Base-by-base conservation (phyloP, 1,140 invertebrate genomes). In the Penaeus japonicus region DNA sequence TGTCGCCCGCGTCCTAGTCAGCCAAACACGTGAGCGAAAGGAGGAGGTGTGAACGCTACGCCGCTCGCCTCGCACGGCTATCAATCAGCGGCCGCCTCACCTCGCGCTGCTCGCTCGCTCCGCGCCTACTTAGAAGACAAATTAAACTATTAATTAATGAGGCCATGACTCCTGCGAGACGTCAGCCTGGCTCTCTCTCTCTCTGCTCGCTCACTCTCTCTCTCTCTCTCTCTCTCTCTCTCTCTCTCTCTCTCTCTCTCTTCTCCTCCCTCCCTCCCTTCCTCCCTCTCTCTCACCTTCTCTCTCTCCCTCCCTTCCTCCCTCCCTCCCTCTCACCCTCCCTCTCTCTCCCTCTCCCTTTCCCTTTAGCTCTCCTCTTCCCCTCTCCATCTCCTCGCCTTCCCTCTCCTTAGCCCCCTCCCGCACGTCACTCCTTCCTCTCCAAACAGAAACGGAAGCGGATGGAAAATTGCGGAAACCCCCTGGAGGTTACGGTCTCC, bases 401-500 rank as follows among this genome's bases (percentile, higher is more conserved):
- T 39, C 35, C 27, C 59, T 65, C 24, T 39, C 22, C 32, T 30
- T 4, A 32, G 73, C 27, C 30, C 39, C 12, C 39, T 47, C 2
- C 39, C 39, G 39, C 39, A 47, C 39, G 39, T 47, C 39, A 47
- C 39, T 47, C 39, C 39, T 47, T 47, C 39, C 39, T 86, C 55
- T 79, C 84, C 73, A 79, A 79, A 79, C 84, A 86, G 84, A 86
- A 87, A 87, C 85, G 85, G 85, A 87, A 80, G 85, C 77, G 53
- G 53, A 80, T 81, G 85, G 77, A 87, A 87, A 87, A 87, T 47
- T 87, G 85, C 85, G 85, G 85, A 87, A 87, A 87, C 80, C 85
- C 85, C 85, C 77, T 80, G 85, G 75, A 79, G 75, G 83, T 70
- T n/a, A 35, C 24, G 54, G 32, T 22, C 27, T 1, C 24, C 59